Conservation (phyloP, 2,888 invertebrate species). For the Pyrochroa serraticornis region DNA sequence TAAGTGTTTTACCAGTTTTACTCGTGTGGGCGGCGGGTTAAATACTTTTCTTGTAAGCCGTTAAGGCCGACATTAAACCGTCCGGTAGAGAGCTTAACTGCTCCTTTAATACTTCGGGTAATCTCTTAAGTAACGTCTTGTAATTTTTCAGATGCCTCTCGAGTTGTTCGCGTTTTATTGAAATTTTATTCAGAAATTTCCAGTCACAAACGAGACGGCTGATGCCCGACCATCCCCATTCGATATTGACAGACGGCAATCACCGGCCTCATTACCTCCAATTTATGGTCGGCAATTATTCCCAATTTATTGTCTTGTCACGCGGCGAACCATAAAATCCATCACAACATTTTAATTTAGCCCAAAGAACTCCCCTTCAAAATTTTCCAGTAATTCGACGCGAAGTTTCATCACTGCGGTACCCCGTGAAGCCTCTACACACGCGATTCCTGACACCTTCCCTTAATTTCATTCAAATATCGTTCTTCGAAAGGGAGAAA, state of each 20-base stretch:
- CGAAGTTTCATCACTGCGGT: too few species aligned
- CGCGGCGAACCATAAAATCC: not conserved
- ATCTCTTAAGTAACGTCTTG: conserved; percentile 3
- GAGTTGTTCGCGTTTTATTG: not conserved
- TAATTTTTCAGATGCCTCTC: not conserved
- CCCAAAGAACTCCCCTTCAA: not conserved
- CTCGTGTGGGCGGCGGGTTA: conserved; percentile 37
- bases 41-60: conserved; percentile 26
- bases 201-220: too few species aligned
- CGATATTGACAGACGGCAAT: not conserved
- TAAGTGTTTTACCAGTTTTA: conserved; percentile 42
- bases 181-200: conserved; percentile 1
- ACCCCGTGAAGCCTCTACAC: too few species aligned
- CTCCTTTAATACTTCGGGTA: conserved; percentile 12
- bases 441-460: too few species aligned
- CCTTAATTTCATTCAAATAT: too few species aligned
- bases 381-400: too few species aligned
- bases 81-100: not conserved
- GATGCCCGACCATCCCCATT: not conserved
- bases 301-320: conserved; percentile 2
- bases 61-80: not conserved
- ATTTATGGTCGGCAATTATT: conserved; percentile 5
- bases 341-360: conserved; percentile 5
- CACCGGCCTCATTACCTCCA: conserved; percentile 1
- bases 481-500: too few species aligned